These are phyloP conservation scores for Mallotus villosus DNA, from an alignment of 2,797 vertebrate species.

Conservation along the genomic window DNA sequence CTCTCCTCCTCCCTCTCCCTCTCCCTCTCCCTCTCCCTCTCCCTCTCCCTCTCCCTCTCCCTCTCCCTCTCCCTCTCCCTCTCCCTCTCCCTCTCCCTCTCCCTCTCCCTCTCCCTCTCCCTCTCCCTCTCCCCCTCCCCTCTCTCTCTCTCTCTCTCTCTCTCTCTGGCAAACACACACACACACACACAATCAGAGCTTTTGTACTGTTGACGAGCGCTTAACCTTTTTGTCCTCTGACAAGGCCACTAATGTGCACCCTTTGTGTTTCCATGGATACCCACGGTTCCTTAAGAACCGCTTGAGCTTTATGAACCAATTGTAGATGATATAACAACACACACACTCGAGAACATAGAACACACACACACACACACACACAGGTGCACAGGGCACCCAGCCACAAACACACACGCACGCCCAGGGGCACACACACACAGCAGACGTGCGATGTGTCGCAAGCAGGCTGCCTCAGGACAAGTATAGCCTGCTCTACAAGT, in stretches of 20 bases:
- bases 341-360: neutral
- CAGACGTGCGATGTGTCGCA: too few species aligned
- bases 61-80: neutral
- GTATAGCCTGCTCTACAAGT: constrained; percentile 22
- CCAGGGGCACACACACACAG: neutral
- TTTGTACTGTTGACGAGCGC: neutral
- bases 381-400: neutral
- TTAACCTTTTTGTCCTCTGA: constrained; percentile 10
- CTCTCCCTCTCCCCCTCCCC: neutral
- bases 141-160: neutral
- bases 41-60: neutral
- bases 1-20: neutral
- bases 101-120: neutral
- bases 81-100: neutral
- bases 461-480: constrained; percentile 1
- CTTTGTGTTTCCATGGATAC: constrained; percentile 6
- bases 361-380: neutral
- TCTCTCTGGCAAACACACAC: neutral
- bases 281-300: neutral
- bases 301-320: neutral
- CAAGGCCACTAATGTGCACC: neutral
- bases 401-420: neutral
- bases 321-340: neutral
- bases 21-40: neutral
- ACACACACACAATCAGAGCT: neutral